Conservation (phyloP, 2,797 vertebrate genomes). For the Mastacembelus armatus region DNA sequence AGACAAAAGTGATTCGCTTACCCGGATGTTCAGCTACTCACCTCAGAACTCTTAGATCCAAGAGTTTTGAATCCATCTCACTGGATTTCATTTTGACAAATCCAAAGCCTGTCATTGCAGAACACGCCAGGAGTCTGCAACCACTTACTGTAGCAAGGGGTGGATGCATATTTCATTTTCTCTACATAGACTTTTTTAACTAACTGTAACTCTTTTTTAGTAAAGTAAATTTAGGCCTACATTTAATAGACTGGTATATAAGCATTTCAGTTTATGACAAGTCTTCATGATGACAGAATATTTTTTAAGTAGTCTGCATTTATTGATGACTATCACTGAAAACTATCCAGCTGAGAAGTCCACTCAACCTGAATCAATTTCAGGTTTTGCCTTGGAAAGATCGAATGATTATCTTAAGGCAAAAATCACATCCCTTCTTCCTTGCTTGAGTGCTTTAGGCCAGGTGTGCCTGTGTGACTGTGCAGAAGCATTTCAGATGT, state of each 20-base stretch:
- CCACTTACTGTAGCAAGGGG: neutral
- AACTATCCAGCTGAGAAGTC: slow-evolving; percentile 14
- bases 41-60: too few species aligned
- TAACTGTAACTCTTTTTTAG: too few species aligned
- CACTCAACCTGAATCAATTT: slow-evolving; percentile 12
- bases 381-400: neutral
- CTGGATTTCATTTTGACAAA: too few species aligned
- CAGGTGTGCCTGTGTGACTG: neutral
- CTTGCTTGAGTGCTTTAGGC: neutral
- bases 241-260: neutral
- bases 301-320: neutral
- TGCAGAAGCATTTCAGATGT: slow-evolving; percentile 4
- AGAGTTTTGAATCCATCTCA: too few species aligned
- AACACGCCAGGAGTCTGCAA: slow-evolving; percentile 1
- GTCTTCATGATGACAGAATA: neutral
- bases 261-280: neutral
- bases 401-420: slow-evolving; percentile 8
- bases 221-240: too few species aligned
- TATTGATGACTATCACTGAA: neutral
- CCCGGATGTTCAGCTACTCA: too few species aligned
- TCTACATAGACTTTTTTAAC: neutral
- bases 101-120: too few species aligned
- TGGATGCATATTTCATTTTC: neutral
- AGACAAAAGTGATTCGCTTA: too few species aligned
- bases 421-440: slow-evolving; percentile 24